Conservation (phyloP, 2,797 vertebrate genomes). For the Stomatorhinus walkeri region DNA sequence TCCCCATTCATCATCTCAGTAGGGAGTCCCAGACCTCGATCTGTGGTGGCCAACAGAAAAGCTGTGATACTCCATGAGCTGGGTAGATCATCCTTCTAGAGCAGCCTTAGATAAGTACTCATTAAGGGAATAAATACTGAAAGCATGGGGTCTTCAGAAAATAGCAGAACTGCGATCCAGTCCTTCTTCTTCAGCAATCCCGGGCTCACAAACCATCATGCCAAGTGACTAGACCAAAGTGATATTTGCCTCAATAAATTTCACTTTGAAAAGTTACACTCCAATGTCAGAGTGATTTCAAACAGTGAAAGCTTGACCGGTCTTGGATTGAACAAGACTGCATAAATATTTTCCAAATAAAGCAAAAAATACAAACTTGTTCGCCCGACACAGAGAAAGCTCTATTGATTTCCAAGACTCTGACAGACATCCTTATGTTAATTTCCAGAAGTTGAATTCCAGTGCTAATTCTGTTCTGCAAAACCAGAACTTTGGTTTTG, state of each 20-base stretch:
- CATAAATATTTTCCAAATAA: background rate
- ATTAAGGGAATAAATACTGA: background rate
- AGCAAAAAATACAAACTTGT: background rate
- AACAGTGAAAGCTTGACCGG: background rate
- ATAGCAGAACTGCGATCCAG: background rate
- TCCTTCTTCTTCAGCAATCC: background rate
- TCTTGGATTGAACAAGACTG: background rate
- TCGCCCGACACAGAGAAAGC: background rate
- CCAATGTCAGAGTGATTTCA: background rate
- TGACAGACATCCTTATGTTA: conserved; percentile 5
- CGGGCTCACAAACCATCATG: background rate
- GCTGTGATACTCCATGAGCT: background rate
- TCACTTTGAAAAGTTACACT: background rate
- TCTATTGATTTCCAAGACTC: background rate
- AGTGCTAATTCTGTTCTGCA: conserved; percentile 7
- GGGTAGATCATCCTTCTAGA: background rate
- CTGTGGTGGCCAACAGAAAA: background rate
- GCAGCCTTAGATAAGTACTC: background rate
- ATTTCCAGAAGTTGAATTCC: background rate
- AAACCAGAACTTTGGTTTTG: background rate
- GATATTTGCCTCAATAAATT: background rate
- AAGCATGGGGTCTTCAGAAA: background rate
- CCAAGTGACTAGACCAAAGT: background rate
- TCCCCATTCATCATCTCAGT: background rate
- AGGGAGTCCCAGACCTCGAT: background rate